A percentile compares a stretch with the other conserved stretches of the same genome.
phyloP scores from a whole-genome alignment of 2,113 vertebrate genomes.

The Rattus rattus region DNA sequence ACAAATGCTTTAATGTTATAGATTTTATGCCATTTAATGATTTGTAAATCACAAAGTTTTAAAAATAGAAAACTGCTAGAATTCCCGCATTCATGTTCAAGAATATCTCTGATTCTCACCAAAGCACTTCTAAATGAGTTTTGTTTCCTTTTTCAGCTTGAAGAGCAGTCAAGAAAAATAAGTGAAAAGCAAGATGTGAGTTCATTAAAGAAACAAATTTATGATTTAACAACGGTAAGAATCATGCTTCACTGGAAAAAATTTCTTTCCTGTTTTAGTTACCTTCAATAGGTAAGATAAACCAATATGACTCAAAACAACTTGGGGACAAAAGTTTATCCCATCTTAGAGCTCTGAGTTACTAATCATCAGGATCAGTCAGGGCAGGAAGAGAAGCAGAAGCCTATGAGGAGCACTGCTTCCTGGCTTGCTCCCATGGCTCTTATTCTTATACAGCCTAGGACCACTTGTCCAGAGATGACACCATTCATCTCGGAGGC shows the following conservation, averaged over 20 bases:
- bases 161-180: conserved; percentile 93
- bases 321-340: neutral
- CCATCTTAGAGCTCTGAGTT: neutral
- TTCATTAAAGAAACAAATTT: conserved; percentile 92
- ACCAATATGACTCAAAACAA: neutral
- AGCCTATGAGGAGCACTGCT: neutral
- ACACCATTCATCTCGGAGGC: neutral
- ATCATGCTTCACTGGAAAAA: neutral
- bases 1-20: neutral
- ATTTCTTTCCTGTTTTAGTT: neutral
- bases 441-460: neutral
- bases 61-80: conserved; percentile 6
- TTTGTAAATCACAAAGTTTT: neutral
- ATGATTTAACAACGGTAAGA: conserved; percentile 93
- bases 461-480: neutral
- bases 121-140: neutral
- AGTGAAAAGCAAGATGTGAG: conserved; percentile 92
- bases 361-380: neutral
- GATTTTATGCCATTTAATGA: conserved; percentile 1
- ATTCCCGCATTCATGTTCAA: neutral
- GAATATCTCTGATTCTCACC: neutral
- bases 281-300: neutral
- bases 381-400: neutral
- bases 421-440: too few relatives aligned
- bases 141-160: conserved; percentile 88